Evolutionary conservation across 1,140 invertebrate genomes (phyloP), one percentile per base, ranked within the genome.

Genomic region (Drosophila bocqueti): DNA sequence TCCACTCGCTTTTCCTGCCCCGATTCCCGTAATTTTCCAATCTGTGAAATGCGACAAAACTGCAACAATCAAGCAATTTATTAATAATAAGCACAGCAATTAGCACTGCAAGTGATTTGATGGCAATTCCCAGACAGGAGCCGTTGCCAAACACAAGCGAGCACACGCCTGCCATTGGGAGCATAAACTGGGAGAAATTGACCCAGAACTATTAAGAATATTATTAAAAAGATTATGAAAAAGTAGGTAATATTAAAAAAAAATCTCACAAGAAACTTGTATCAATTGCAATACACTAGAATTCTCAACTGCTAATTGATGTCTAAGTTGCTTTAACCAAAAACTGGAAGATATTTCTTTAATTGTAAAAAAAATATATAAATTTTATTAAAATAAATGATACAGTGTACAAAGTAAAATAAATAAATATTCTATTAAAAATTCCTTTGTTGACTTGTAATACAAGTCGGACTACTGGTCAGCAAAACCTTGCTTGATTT

Each of bases 51-150:
- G 69, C 71, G 46, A 43, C 40, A 66, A 76, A 66, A 76, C 73
- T 58, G 54, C 74, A 76, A 77, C 75, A 59, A 47, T 36, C 40
- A 43, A 68, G 62, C 75, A 77, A 77, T 77, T 77, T 77, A 77
- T 77, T 77, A 77, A 77, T 77, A 77, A 77, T 77, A 77, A 78
- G 75, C 64, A 46, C 24, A 57, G 75, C 75, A 77, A 77, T 77
- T 77, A 77, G 74, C 74, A 77, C 74, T 55, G 64, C 75, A 68
- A 77, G 75, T 77, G 75, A 68, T 77, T 77, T 76, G 62, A 76
- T 68, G 45, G 74, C 38, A 58, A 54, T 59, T 76, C 47, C 57
- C 55, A 24, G n/a, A 36, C 54, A 46, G 62, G 6, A 49, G 36
- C 21, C 24, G 36, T 24, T 60, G 18, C 24, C 46, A 52, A 34